Percentiles rank a stretch among this genome's conserved stretches.
These are phyloP conservation scores for Aegotheles bennettii DNA, from an alignment of 2,113 vertebrate genomes.

Conservation along the genomic window DNA sequence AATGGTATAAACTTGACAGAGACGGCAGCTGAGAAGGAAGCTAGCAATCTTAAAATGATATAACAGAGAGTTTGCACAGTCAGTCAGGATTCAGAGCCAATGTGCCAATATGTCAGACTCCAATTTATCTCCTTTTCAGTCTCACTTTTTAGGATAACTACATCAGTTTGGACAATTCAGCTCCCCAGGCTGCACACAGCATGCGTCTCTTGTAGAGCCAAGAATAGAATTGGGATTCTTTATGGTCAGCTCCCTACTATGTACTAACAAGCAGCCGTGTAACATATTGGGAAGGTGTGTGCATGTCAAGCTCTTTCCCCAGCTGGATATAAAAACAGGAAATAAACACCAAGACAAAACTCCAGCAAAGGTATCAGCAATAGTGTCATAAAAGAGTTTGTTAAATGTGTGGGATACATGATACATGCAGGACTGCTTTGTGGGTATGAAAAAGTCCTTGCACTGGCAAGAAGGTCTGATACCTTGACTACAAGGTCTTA, in stretches of 20 bases:
- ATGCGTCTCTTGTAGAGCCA: background rate
- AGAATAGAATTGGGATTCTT: background rate
- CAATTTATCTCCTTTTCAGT: background rate
- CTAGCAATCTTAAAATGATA: background rate
- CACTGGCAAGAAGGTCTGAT: background rate
- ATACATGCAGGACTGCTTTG: background rate
- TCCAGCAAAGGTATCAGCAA: background rate
- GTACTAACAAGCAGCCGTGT: background rate
- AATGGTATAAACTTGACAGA: background rate
- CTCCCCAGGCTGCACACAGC: background rate
- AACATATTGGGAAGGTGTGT: slow-evolving; percentile 27
- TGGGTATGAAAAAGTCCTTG: background rate
- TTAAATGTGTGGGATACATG: background rate
- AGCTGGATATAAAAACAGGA: background rate
- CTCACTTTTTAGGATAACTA: background rate
- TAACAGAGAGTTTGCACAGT: background rate
- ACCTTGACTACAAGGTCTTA: background rate
- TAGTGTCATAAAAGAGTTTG: background rate
- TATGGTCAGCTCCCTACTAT: background rate
- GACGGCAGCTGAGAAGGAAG: background rate
- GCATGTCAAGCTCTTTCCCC: background rate
- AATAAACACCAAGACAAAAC: background rate
- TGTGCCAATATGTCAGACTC: background rate
- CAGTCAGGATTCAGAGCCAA: background rate
- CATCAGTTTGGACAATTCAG: background rate